These are phyloP conservation scores for Elaeidobius kamerunicus DNA, from an alignment of 2,888 invertebrate species.

Conservation along the genomic window DNA sequence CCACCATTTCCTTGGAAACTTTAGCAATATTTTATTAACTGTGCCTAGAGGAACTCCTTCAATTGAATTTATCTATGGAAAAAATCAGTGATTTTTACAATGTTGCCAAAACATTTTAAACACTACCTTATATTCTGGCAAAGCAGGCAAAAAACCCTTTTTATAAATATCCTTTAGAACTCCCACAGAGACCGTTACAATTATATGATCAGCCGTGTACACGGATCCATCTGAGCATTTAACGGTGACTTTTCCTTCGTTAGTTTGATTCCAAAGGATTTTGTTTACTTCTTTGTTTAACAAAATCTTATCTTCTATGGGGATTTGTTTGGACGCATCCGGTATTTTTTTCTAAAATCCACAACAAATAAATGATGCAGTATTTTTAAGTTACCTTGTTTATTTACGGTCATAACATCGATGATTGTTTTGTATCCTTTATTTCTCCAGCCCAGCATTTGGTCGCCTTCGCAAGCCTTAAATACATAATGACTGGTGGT, in stretches of 20 bases:
- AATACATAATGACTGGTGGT: constrained; percentile 58
- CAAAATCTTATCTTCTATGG: constrained; percentile 43
- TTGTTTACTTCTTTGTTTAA: constrained; percentile 44
- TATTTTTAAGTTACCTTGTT: constrained; percentile 2
- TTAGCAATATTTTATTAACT: constrained; percentile 64
- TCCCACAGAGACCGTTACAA: constrained; percentile 68
- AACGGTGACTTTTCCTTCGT: constrained; percentile 46
- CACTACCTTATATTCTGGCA: constrained; percentile 55
- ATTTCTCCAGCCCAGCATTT: constrained; percentile 69
- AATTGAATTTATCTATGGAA: constrained; percentile 49
- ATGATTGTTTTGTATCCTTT: constrained; percentile 67
- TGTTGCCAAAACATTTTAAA: neutral
- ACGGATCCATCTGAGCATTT: constrained; percentile 53
- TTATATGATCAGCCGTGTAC: constrained; percentile 60
- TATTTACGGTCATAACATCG: constrained; percentile 62
- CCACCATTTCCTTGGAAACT: constrained; percentile 67
- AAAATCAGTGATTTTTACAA: neutral
- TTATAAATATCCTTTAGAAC: constrained; percentile 60
- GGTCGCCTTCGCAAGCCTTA: constrained; percentile 68
- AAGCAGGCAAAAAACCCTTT: constrained; percentile 55
- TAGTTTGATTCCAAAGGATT: constrained; percentile 41
- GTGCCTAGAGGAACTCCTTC: constrained; percentile 62
- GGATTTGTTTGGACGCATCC: constrained; percentile 36
- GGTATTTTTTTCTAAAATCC: constrained; percentile 45
- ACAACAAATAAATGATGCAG: no score